These are phyloP conservation scores for Polypterus bichir DNA, from an alignment of 2,113 vertebrate species.

Conservation along the genomic window DNA sequence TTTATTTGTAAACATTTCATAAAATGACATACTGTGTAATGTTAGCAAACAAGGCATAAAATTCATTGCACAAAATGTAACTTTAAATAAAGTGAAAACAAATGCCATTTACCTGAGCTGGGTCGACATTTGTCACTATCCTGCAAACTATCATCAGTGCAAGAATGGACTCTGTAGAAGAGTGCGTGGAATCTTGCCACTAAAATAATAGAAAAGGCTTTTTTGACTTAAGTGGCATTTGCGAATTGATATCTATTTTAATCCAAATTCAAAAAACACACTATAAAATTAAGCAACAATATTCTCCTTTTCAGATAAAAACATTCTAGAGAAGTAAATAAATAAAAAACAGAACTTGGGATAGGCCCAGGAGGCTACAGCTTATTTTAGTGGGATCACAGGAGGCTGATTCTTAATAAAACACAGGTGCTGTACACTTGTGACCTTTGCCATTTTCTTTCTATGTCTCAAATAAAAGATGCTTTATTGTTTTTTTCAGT, in stretches of 20 bases:
- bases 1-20: too few relatives aligned
- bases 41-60: too few relatives aligned
- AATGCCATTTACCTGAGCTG: background rate
- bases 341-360: too few relatives aligned
- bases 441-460: too few relatives aligned
- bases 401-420: background rate
- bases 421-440: too few relatives aligned
- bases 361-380: background rate
- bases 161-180: background rate
- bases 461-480: too few relatives aligned
- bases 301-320: background rate
- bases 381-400: background rate
- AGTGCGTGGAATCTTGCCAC: background rate
- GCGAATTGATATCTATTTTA: background rate
- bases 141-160: background rate
- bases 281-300: background rate
- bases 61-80: too few relatives aligned
- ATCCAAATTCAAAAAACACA: too few relatives aligned
- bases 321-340: background rate
- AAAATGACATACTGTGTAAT: too few relatives aligned
- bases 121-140: background rate
- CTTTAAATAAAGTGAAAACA: background rate
- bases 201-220: slow-evolving; percentile 2
- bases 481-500: too few relatives aligned
- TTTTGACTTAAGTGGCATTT: background rate